Evolutionary conservation across 2,113 vertebrate species (phyloP), one percentile per base, ranked within the genome.

Genomic region (Oostethus manadensis): DNA sequence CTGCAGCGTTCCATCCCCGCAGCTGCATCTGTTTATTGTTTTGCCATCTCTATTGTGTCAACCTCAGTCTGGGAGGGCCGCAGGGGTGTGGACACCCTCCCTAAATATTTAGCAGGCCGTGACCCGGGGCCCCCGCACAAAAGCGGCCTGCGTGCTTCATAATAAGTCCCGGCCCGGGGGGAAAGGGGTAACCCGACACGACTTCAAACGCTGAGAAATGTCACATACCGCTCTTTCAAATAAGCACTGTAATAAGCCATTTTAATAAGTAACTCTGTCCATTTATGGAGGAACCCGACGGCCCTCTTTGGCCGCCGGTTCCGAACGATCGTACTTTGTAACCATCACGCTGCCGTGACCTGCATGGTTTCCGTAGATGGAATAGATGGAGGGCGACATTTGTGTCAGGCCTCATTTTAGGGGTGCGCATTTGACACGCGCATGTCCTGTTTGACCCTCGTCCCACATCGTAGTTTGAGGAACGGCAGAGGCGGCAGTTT

Each of bases 61-160:
- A 56, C 54, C 56, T 68, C 80, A 16, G 22, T 78, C 57, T 82
- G 79, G 82, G 78, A 73, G 78, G 76, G 76, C 82, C 61, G 76
- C 69, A 62, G 62, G 72, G 80, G 57, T 60, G 64, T 57, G 62
- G 69, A 23, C 51, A 20, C 67, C 70, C 73, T 84, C 60, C 82
- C 68, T 74, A 85, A 88, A 87, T 88, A 87, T 88, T 88, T 88
- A 78, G 68, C 64, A 86, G 81, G 85, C 78, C 82, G 6, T 83
- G 87, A 88, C 85, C 85, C 18, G 2, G 68, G 64, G 38, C 38
- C 64, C 71, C 58, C 2, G 66, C 74, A 81, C 68, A 84, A 76
- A 82, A 18, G 80, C 56, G 80, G 76, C 71, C 64, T 60, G 67
- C 60, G 33, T 73, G 58, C 64, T 74, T 80, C 70, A 74, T 86